Evolutionary conservation across 2,888 invertebrate genomes (phyloP), one percentile per base, ranked within the genome.

Genomic region (Cremastobaeus sp.): DNA sequence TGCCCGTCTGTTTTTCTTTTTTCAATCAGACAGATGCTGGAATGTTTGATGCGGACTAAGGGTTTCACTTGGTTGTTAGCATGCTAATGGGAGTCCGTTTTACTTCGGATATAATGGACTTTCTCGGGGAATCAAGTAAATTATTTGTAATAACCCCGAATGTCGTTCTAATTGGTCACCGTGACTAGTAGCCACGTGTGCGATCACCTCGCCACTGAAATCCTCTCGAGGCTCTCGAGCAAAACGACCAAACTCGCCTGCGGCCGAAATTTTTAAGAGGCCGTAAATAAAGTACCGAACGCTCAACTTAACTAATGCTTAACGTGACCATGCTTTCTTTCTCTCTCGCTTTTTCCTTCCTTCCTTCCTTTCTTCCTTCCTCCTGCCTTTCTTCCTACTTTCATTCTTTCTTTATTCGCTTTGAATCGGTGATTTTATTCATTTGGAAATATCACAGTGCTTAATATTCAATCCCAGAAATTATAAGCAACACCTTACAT

Each of bases 51-150:
- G n/a, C 80, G 81, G 81, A 81, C 79, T 66, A 77, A 69, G 84
- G 84, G 82, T 83, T 80, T 82, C 78, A 82, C 80, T 68, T 79
- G 82, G 84, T 85, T 84, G 85, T 86, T 86, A 85, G 86, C 85
- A 86, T 86, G 86, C 86, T 85, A 86, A 86, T 86, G 83, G 82
- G 81, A 64, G 77, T 78, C 78, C 80, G 76, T 69, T 59, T 50
- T 72, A 39, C 43, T 30, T 68, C 68, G 4, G 8, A 54, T 48
- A 68, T 73, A 76, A 76, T 76, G 70, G 70, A 57, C 73, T 74
- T 34, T 64, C 60, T 65, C 59, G 62, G 57, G 47, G 78, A 76
- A 80, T 69, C 78, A 72, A 78, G 75, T 83, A 79, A 84, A 85
- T 85, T 83, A 83, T 83, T 83, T 83, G 76, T 82, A 83, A 84